Evolutionary conservation across 2,797 vertebrate species (phyloP).

Genomic region (Martes flavigula): DNA sequence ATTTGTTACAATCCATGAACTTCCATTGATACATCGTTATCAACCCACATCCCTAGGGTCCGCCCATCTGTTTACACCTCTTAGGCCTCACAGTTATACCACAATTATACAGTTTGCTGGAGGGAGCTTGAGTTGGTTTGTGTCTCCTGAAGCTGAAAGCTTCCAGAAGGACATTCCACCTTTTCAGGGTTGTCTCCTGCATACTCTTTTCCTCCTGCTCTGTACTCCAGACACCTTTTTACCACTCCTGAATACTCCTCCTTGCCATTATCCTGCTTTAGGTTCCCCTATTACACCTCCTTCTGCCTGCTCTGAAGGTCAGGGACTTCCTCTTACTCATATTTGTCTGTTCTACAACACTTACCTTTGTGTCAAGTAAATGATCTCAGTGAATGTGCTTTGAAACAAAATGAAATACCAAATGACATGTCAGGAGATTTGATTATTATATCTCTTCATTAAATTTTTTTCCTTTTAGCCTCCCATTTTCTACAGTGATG

Average conservation of each 20-base stretch:
- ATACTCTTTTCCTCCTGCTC: background rate
- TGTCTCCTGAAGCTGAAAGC: background rate
- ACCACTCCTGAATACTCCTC: background rate
- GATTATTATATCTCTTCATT: background rate
- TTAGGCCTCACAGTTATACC: background rate
- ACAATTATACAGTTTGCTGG: background rate
- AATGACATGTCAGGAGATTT: background rate
- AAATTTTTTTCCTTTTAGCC: conserved; percentile 9
- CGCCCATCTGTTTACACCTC: background rate
- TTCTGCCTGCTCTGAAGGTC: background rate
- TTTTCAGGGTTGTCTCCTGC: background rate
- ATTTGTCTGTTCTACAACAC: background rate
- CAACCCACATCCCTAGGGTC: background rate
- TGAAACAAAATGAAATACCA: conserved; percentile 9
- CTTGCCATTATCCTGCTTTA: background rate
- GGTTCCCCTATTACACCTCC: background rate
- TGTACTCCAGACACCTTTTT: background rate
- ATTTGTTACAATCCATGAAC: background rate
- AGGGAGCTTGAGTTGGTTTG: background rate
- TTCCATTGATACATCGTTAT: background rate
- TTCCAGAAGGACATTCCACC: background rate
- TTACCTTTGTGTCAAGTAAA: background rate
- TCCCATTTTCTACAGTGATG: conserved; percentile 39
- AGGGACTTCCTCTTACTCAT: background rate
- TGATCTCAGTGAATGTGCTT: background rate